phyloP scores from a whole-genome alignment of 2,797 vertebrate species.

The Pantherophis alleghaniensis region DNA sequence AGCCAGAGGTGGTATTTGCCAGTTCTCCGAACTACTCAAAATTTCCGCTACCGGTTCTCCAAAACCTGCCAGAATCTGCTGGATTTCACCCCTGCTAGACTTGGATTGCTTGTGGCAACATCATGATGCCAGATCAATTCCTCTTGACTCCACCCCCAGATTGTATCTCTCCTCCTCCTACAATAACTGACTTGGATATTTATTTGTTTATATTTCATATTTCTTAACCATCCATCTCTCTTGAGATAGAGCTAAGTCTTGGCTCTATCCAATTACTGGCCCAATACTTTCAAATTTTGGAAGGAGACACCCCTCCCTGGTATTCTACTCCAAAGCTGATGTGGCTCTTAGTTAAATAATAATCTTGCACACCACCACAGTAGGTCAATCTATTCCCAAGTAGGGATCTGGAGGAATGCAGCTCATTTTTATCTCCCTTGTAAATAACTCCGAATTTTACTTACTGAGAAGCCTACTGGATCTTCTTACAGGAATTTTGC shows the following conservation, averaged over 20 bases:
- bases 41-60: too few species aligned
- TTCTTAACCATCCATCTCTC: too few species aligned
- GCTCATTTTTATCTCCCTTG: neutral
- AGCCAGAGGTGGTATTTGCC: too few species aligned
- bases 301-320: neutral
- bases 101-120: too few species aligned
- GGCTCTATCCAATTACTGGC: neutral
- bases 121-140: too few species aligned
- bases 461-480: neutral
- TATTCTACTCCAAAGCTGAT: neutral
- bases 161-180: too few species aligned
- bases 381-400: neutral
- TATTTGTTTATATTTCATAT: too few species aligned
- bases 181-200: neutral
- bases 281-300: neutral
- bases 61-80: too few species aligned
- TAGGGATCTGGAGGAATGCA: neutral
- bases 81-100: too few species aligned
- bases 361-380: neutral
- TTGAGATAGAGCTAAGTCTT: neutral
- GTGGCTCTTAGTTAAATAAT: neutral
- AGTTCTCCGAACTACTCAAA: too few species aligned
- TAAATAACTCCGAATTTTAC: neutral
- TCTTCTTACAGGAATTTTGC: fast-evolving
- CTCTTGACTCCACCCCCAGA: too few species aligned